Evolutionary conservation across 2,888 invertebrate species (phyloP), one percentile per base, ranked within the genome.

Genomic region (Xestia ashworthii): DNA sequence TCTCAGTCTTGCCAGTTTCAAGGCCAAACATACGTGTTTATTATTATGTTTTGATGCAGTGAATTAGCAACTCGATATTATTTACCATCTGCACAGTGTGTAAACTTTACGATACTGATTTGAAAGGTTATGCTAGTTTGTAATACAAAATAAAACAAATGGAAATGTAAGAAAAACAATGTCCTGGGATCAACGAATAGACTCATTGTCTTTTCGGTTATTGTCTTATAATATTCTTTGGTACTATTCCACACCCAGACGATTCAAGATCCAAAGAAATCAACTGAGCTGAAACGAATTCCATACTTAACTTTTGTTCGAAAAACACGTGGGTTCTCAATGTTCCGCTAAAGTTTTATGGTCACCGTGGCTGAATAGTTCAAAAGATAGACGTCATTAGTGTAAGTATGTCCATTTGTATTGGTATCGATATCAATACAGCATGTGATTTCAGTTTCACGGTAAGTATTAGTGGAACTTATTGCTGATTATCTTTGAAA

Each of bases 301-400:
- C 32, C 70, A 75, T 82, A 86, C 87, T 85, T 81, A 76, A 74
- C 78, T 80, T 83, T 88, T 89, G 86, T 87, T 86, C 69, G 80
- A 70, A 80, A 82, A 78, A 44, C 78, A 67, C 77, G 78, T 74
- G 79, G 60, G 46, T 58, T 83, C 53, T 71, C 71, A 74, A 80
- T 72, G 71, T 71, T 83, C 75, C 41, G 73, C 76, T 81, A 72
- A 78, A 76, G 74, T 88, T 90, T 91, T 89, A 91, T 87, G 84
- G 82, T 78, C 55, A 78, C 89, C 83, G 87, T 83, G 79, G 82
- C 91, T 86, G 89, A 92, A 91, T 89, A 69, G 83, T 87, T 85
- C 89, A 89, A 90, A 88, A 86, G 85, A 83, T 89, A 90, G 90
- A 92, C 91, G 91, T 92, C 91, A 91, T 79, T 81, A 74, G 62